Base-by-base conservation (phyloP, 2,113 vertebrate species). In the Pterocles burchelli region DNA sequence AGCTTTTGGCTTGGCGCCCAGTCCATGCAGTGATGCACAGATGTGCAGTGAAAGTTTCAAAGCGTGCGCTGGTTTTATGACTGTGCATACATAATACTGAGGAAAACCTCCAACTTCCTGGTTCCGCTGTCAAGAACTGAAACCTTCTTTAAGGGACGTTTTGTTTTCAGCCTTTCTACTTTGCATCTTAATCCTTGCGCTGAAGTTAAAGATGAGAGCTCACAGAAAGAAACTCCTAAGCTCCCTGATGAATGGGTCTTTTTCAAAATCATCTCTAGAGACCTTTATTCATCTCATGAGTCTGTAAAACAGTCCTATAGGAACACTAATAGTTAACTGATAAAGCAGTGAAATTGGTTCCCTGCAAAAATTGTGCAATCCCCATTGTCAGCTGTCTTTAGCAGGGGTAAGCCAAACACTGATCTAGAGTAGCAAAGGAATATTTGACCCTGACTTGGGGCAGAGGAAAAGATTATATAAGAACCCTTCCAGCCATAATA, bases 21-120 rank as follows among this genome's bases (percentile, higher is more conserved):
- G 91, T 61, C 49, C 91, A 49, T 61, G 93, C 91, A 80, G 94
- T 83, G 91, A 88, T 94, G 95, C 89, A 49, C 95, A 97, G 94
- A 94, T 85, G 92, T 93, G 91, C 82, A 80, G 85, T 46, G 95
- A 90, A 95, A 93, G 85, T 91, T 96, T 95, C 68, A 78, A 48
- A 88, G 93, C 57, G 9, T 34, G 85, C 77, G 7, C 87, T 31
- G 89, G 9, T 36, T 25, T 29, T 54, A 48, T 28, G 89, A 80
- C 72, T 3, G 6, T 31, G 91, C 92, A 55, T 61, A 1, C 59
- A 31, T 66, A 81, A 52, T 29, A 28, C 54, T 0, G 12, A 8
- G 36, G 16, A 59, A 61, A 26, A 4, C n/a, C 49, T 67, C 49
- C 49, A 13, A 28, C 89, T 87, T 36, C 41, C 82, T 80, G 14